Evolutionary conservation across 1,140 invertebrate species (phyloP).

Genomic region (Caerostris darwini): DNA sequence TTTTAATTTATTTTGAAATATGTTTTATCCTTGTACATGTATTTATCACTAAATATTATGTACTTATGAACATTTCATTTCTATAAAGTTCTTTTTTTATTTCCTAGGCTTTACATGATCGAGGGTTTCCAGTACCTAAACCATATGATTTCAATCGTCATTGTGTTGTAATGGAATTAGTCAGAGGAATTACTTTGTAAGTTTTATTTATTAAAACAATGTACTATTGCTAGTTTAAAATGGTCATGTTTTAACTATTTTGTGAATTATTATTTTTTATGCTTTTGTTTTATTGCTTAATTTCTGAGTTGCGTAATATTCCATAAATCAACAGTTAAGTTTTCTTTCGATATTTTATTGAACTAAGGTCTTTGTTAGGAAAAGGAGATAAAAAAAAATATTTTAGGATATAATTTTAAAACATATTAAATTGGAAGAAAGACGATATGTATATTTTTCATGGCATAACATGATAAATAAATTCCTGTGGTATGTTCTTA

Average conservation of each 20-base stretch:
- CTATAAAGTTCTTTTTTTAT: background rate
- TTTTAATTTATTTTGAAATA: background rate
- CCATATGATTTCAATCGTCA: conserved; percentile 98
- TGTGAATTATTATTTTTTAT: background rate
- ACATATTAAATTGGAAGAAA: too few species aligned
- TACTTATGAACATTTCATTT: background rate
- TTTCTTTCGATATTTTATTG: too few species aligned
- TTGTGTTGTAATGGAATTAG: conserved; percentile 97
- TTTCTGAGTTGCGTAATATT: background rate
- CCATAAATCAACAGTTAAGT: too few species aligned
- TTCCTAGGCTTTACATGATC: conserved; percentile 88
- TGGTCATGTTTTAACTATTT: background rate
- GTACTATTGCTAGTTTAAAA: background rate
- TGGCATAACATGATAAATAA: too few species aligned
- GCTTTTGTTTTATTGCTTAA: background rate
- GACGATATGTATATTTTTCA: too few species aligned
- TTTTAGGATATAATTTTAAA: too few species aligned
- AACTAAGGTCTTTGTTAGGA: too few species aligned
- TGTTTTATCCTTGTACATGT: background rate
- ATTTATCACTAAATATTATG: background rate
- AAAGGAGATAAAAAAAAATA: too few species aligned
- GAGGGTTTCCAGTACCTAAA: conserved; percentile 96
- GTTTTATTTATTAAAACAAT: conserved; percentile 58
- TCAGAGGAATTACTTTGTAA: conserved; percentile 85
- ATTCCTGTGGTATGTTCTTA: too few species aligned